Conservation (phyloP, 2,113 vertebrate genomes). For the Cynoglossus semilaevis region DNA sequence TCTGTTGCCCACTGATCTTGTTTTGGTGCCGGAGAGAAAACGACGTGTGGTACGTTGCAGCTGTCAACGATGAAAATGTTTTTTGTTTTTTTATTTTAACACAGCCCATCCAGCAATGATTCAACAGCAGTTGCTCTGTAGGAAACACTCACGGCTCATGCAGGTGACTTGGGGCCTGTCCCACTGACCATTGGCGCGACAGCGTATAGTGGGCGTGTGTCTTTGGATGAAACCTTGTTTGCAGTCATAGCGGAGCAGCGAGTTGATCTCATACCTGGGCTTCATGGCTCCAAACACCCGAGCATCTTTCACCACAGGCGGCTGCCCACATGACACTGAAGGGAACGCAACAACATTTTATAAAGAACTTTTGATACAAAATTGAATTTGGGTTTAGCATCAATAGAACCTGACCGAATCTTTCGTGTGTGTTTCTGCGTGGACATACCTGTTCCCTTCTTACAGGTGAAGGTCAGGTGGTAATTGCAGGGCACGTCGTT, state of each 20-base stretch:
- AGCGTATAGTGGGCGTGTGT: conserved; percentile 87
- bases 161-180: conserved; percentile 90
- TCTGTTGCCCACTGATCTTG: conserved; percentile 72
- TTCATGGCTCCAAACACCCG: conserved; percentile 87
- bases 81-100: too few species aligned
- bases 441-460: conserved; percentile 90
- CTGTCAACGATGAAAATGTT: conserved; percentile 67
- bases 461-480: conserved; percentile 96
- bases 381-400: too few species aligned
- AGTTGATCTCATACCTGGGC: conserved; percentile 90
- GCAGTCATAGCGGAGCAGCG: conserved; percentile 92
- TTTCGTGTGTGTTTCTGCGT: background rate
- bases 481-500: conserved; percentile 98
- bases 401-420: too few species aligned
- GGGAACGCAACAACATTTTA: background rate
- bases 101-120: background rate
- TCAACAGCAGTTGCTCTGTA: background rate
- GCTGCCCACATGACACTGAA: conserved; percentile 88
- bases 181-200: conserved; percentile 88
- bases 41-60: conserved; percentile 87
- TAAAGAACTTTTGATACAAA: too few species aligned
- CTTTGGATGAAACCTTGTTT: conserved; percentile 92
- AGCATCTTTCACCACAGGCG: conserved; percentile 88
- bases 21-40: conserved; percentile 78
- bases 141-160: conserved; percentile 83